A percentile compares a stretch with the other conserved stretches of the same genome.
Conservation (phyloP, 92 coral and sea anemone species). For the Umimayanthus kanabou region DNA sequence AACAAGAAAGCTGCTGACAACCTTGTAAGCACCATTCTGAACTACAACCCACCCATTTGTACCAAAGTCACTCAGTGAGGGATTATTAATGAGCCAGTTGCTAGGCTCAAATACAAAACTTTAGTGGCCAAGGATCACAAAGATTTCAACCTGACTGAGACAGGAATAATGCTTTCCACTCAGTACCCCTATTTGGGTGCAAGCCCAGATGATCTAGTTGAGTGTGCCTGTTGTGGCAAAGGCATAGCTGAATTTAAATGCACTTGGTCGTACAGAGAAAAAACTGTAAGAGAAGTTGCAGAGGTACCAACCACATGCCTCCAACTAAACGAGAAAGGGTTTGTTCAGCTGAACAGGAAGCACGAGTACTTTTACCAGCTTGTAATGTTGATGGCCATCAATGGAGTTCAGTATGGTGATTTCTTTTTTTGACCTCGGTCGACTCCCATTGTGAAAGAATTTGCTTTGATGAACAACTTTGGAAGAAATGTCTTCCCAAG, state of each 20-base stretch:
- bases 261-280: slow-evolving; percentile 39
- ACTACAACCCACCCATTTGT: too few species aligned
- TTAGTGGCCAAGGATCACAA: slow-evolving; percentile 12
- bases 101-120: slow-evolving; percentile 3
- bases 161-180: slow-evolving; percentile 39
- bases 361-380: slow-evolving; percentile 48
- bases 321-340: slow-evolving; percentile 11
- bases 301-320: slow-evolving; percentile 25
- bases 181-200: slow-evolving; percentile 48
- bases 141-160: slow-evolving; percentile 36
- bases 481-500: slow-evolving; percentile 38
- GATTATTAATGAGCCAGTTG: too few species aligned
- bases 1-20: too few species aligned
- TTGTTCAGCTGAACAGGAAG: slow-evolving; percentile 4
- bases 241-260: slow-evolving; percentile 44
- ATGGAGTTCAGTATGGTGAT: slow-evolving; percentile 19
- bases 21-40: too few species aligned
- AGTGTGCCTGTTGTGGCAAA: slow-evolving; percentile 50
- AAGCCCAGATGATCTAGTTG: slow-evolving; percentile 51
- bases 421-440: slow-evolving; percentile 34
- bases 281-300: slow-evolving; percentile 37
- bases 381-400: slow-evolving; percentile 38
- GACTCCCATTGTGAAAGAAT: slow-evolving; percentile 34
- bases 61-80: too few species aligned
- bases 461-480: slow-evolving; percentile 35